Percentiles rank a stretch among this genome's conserved stretches.
These are phyloP conservation scores for Drosophila glabriapex DNA, from an alignment of 2,888 invertebrate species.

Conservation along the genomic window DNA sequence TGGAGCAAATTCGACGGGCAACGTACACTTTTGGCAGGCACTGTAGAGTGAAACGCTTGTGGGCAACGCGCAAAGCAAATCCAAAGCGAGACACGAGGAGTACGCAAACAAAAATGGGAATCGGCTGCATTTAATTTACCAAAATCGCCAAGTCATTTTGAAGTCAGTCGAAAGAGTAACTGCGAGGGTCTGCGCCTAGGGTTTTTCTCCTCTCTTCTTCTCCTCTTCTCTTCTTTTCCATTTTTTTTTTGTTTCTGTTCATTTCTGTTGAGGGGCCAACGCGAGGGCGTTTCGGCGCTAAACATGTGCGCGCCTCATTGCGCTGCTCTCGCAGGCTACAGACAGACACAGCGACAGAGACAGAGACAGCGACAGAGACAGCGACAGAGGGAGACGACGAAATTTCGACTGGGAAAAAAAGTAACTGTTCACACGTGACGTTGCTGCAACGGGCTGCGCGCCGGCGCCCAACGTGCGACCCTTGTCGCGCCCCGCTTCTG, in stretches of 20 bases:
- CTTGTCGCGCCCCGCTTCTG: slow-evolving; percentile 13
- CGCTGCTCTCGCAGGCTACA: slow-evolving; percentile 25
- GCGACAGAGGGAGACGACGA: neutral
- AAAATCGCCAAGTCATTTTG: slow-evolving; percentile 62
- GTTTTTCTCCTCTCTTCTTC: slow-evolving; percentile 19
- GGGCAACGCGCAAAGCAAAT: slow-evolving; percentile 8
- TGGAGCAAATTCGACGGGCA: neutral
- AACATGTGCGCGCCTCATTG: slow-evolving; percentile 77
- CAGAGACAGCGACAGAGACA: neutral
- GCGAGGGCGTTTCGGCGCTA: slow-evolving; percentile 75
- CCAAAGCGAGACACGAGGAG: neutral
- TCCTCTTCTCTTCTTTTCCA: neutral
- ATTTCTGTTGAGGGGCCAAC: slow-evolving; percentile 8
- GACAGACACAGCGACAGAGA: neutral
- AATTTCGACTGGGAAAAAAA: slow-evolving; percentile 47
- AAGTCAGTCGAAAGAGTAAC: slow-evolving; percentile 21
- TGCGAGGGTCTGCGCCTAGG: neutral
- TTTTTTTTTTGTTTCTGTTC: neutral
- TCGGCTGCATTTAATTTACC: slow-evolving; percentile 50
- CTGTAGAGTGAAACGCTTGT: slow-evolving; percentile 32
- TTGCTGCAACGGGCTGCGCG: slow-evolving; percentile 38
- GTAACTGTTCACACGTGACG: slow-evolving; percentile 75
- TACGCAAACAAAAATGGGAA: slow-evolving; percentile 20
- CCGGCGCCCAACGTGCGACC: slow-evolving; percentile 46
- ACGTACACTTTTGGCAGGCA: slow-evolving; percentile 38